Base-by-base conservation (phyloP, 1,140 invertebrate species). In the Aphelenchoides avenae region DNA sequence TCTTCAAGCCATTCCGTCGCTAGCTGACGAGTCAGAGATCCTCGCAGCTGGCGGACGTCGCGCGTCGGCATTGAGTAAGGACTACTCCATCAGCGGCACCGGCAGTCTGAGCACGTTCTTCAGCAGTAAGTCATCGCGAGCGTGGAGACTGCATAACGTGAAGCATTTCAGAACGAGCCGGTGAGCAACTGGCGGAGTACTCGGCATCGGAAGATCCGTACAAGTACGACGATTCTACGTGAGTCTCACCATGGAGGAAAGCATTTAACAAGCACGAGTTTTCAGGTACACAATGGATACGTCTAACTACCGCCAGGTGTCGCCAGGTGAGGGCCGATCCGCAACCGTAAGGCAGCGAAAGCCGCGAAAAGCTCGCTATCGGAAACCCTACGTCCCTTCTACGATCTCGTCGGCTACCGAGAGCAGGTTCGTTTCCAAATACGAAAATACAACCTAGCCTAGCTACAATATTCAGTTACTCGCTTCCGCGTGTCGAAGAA, bases 341-440 rank as follows among this genome's bases (percentile, higher is more conserved):
- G 27, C 26, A 18, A 37, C 24, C 26, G 33, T 5, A 0, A 42
- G 31, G 9, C 57, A 63, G 15, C 43, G 46, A 22, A 47, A 56
- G 31, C 22, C 15, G n/a, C 41, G 43, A 6, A 37, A 44, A 31
- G n/a, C 46, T 30, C 20, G 64, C 15, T 75, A 71, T 29, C 46
- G 70, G 18, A 57, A 44, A 29, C 42, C 73, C 13, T 72, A 76
- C 37, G 69, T 72, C 3, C 70, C 70, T 4, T 71, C 58, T 24
- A 76, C 70, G 9, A 76, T 76, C 34, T 70, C 70, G n/a, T 73
- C 70, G 4, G 70, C 66, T 5, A 64, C 73, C 9, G 69, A 76
- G 40, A 76, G 67, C 67, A 76, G 70, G 68, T 66, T 33, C 5
- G 40, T 27, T 24, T 27, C 9, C 20, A 68, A 31, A 57, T 13